Conservation (phyloP, 2,888 invertebrate genomes). For the Morinoia aosen region DNA sequence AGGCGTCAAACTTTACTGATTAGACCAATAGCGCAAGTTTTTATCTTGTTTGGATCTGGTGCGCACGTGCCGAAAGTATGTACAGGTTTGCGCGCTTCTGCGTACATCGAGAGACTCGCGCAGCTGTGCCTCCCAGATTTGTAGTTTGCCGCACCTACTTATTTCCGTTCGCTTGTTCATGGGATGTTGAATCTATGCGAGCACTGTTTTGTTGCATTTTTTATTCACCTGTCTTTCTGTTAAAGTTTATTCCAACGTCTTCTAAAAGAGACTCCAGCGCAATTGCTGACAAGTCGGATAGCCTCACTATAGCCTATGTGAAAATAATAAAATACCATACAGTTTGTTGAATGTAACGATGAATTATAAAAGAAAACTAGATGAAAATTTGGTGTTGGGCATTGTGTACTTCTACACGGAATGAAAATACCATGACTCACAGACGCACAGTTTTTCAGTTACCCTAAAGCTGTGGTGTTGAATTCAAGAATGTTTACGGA, state of each 20-base stretch:
- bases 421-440: background rate
- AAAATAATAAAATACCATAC: background rate
- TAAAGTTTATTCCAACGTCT: background rate
- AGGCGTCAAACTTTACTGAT: background rate
- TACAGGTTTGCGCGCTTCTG: no score
- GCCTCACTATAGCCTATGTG: background rate
- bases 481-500: no score
- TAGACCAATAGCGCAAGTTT: background rate
- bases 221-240: no score
- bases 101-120: no score
- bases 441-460: no score
- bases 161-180: background rate
- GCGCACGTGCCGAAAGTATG: background rate
- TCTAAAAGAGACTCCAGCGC: background rate
- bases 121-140: no score
- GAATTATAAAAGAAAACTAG: background rate
- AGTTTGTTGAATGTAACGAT: background rate
- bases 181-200: background rate
- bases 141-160: background rate
- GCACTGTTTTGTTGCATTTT: background rate
- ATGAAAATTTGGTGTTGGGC: background rate
- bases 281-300: background rate
- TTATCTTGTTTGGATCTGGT: background rate
- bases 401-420: background rate
- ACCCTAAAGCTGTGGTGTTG: no score